These are phyloP conservation scores for Oegoconia quadripuncta DNA, from an alignment of 2,888 invertebrate genomes.

Conservation along the genomic window DNA sequence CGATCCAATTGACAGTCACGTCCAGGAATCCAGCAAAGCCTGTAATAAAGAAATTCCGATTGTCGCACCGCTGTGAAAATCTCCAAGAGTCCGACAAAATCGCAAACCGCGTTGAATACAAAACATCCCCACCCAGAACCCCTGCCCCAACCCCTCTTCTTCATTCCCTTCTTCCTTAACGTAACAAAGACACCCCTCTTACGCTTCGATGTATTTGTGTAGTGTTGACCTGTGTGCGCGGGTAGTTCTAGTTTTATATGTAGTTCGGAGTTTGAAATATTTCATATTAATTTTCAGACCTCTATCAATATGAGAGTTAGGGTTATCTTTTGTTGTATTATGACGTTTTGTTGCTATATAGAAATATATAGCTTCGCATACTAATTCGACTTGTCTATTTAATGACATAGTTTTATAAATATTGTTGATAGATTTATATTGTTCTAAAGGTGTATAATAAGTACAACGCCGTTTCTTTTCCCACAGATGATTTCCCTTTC, in stretches of 20 bases:
- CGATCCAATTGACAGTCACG: conserved; percentile 7
- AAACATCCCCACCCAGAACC: conserved; percentile 50
- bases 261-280: conserved; percentile 60
- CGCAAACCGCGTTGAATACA: conserved; percentile 74
- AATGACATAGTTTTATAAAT: too few species aligned
- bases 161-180: conserved; percentile 76
- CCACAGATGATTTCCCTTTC: too few species aligned
- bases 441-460: too few species aligned
- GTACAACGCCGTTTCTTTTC: too few species aligned
- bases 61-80: conserved; percentile 50
- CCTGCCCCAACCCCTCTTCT: conserved; percentile 40
- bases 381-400: too few species aligned
- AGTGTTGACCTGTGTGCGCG: conserved; percentile 25
- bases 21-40: conserved; percentile 10
- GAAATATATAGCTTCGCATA: neutral
- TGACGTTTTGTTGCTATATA: neutral
- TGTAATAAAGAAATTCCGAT: conserved; percentile 23
- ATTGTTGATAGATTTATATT: too few species aligned
- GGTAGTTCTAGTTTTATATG: conserved; percentile 35
- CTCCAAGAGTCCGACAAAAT: conserved; percentile 74
- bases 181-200: conserved; percentile 78
- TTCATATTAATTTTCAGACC: conserved; percentile 75
- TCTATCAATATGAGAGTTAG: conserved; percentile 62
- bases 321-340: conserved; percentile 56
- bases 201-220: conserved; percentile 65